phyloP scores from a whole-genome alignment of 2,888 invertebrate genomes.

The Exocentrus adspersus region DNA sequence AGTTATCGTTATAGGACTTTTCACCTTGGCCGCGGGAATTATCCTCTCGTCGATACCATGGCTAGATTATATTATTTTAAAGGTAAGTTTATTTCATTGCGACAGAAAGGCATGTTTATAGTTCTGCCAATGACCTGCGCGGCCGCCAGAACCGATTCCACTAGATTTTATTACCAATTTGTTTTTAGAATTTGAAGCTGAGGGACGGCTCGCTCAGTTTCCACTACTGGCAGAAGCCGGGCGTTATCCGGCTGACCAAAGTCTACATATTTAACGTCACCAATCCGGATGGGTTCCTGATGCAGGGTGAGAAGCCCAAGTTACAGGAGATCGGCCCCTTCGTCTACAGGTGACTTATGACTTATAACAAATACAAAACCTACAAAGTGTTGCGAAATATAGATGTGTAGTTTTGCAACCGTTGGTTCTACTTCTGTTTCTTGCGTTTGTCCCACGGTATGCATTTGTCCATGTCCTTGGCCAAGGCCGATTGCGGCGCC shows the following conservation, averaged over 20 bases:
- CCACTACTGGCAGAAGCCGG: slow-evolving; percentile 90
- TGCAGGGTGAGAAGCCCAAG: slow-evolving; percentile 80
- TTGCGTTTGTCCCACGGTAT: no score
- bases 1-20: slow-evolving; percentile 81
- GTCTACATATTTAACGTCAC: slow-evolving; percentile 91
- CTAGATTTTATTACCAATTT: not conserved
- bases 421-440: no score
- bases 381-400: no score
- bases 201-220: slow-evolving; percentile 88
- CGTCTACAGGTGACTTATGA: slow-evolving; percentile 77
- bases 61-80: slow-evolving; percentile 87
- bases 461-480: no score
- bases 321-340: slow-evolving; percentile 87
- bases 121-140: not conserved
- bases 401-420: no score
- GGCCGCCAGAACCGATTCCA: not conserved
- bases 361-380: no score
- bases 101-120: no score
- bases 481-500: not conserved
- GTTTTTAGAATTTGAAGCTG: slow-evolving; percentile 79
- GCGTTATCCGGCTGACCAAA: slow-evolving; percentile 83
- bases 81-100: no score
- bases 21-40: slow-evolving; percentile 82
- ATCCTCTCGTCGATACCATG: slow-evolving; percentile 87
- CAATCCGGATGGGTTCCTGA: slow-evolving; percentile 83